Evolutionary conservation across 2,113 vertebrate genomes (phyloP).

Genomic region (Desmodus rotundus): DNA sequence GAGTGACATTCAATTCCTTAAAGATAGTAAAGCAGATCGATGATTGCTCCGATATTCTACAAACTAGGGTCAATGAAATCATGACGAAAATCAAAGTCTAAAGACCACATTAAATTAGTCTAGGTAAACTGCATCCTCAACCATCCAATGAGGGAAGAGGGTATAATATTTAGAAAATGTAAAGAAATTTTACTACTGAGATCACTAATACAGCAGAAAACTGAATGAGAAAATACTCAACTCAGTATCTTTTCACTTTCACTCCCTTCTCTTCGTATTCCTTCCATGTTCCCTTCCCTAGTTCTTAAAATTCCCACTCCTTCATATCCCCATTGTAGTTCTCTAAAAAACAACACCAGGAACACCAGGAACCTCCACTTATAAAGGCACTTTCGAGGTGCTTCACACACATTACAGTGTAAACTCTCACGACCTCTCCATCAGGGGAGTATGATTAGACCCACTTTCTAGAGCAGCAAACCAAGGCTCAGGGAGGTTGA

Average conservation of each 20-base stretch:
- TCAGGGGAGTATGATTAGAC: slow-evolving; percentile 5
- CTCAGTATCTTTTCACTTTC: not conserved
- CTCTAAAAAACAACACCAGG: not conserved
- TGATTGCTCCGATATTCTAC: not conserved
- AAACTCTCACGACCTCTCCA: slow-evolving; percentile 4
- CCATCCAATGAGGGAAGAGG: not conserved
- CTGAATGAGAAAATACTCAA: not conserved
- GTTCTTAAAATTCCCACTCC: not conserved
- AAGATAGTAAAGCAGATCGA: not conserved
- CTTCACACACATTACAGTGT: not conserved
- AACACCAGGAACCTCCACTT: not conserved
- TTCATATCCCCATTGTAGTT: not conserved
- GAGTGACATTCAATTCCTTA: not conserved
- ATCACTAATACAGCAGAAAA: not conserved
- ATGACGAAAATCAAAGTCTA: not conserved
- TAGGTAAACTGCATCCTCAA: not conserved
- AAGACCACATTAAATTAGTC: not conserved
- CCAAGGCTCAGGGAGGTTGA: not conserved
- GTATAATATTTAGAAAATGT: not conserved
- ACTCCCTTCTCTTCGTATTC: not conserved
- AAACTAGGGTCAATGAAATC: not conserved
- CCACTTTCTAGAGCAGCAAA: slow-evolving; percentile 56
- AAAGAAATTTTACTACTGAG: not conserved
- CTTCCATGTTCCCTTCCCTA: not conserved
- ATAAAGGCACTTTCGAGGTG: not conserved